A percentile compares a stretch with the other conserved stretches of the same genome.
phyloP scores from a whole-genome alignment of 1,140 invertebrate genomes.

The Colletes latitarsis region DNA sequence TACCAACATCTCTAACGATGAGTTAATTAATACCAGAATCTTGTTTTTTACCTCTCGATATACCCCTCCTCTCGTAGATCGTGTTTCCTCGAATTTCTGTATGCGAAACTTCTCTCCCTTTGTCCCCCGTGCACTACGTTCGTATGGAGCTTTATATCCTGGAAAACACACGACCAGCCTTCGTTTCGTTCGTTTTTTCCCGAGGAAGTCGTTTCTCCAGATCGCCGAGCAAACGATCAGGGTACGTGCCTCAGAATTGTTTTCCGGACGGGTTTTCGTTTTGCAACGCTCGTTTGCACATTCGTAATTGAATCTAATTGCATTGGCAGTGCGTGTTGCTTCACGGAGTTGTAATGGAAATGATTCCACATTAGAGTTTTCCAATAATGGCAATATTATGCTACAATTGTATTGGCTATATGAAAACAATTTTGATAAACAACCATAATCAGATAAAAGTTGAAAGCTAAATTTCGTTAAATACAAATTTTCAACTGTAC shows the following conservation, averaged over 20 bases:
- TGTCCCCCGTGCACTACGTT: background rate
- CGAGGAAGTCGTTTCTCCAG: background rate
- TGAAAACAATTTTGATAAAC: no score
- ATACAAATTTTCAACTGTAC: no score
- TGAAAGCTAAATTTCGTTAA: no score
- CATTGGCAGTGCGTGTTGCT: no score
- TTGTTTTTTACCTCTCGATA: background rate
- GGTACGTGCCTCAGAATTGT: no score
- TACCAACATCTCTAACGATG: background rate
- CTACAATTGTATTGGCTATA: no score
- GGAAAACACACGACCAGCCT: background rate
- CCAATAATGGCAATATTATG: no score
- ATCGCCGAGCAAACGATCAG: background rate
- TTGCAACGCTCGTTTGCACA: background rate
- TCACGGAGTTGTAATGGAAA: no score
- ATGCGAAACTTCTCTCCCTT: background rate
- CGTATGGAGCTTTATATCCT: background rate
- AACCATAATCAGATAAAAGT: no score
- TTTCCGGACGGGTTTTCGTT: no score
- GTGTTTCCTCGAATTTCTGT: constrained; percentile 10
- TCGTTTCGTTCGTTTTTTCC: background rate
- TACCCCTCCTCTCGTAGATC: no score
- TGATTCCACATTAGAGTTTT: no score
- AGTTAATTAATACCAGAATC: constrained; percentile 3
- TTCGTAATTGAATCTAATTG: background rate